Conservation (phyloP, 2,797 vertebrate species). For the Remorina albescens region DNA sequence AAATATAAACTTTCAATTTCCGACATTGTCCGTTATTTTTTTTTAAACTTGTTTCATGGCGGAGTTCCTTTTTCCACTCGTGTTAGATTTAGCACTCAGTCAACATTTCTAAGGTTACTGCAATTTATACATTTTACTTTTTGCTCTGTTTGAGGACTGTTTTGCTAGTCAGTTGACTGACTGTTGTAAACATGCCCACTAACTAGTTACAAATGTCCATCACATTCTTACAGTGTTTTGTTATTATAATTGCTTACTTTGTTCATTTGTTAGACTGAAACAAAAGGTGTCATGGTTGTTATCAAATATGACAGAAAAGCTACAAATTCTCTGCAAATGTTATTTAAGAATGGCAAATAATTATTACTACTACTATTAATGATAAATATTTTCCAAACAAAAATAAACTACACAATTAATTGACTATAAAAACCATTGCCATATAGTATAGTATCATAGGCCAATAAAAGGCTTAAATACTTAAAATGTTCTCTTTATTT, state of each 20-base stretch:
- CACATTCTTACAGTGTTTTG: neutral
- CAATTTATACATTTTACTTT: too few relatives aligned
- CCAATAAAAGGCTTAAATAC: conserved; percentile 24
- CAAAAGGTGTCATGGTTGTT: neutral
- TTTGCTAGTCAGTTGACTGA: neutral
- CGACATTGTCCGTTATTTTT: too few relatives aligned
- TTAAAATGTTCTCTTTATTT: conserved; percentile 73
- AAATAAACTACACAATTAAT: neutral
- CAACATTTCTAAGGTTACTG: too few relatives aligned
- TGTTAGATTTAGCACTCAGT: too few relatives aligned
- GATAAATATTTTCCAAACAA: neutral
- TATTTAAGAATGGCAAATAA: too few relatives aligned
- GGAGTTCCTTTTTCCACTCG: too few relatives aligned
- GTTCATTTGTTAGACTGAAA: neutral
- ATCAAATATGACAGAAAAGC: neutral
- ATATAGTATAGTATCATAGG: neutral
- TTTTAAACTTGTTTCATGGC: too few relatives aligned
- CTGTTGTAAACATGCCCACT: neutral
- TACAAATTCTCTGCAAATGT: neutral
- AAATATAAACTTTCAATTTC: neutral
- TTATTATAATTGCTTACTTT: neutral
- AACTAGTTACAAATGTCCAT: neutral
- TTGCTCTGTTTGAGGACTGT: neutral
- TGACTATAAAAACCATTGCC: neutral
- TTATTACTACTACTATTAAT: neutral